A percentile compares a stretch with the other conserved stretches of the same genome.
Evolutionary conservation across 2,888 invertebrate species (phyloP).

Genomic region (Euclidia mi): DNA sequence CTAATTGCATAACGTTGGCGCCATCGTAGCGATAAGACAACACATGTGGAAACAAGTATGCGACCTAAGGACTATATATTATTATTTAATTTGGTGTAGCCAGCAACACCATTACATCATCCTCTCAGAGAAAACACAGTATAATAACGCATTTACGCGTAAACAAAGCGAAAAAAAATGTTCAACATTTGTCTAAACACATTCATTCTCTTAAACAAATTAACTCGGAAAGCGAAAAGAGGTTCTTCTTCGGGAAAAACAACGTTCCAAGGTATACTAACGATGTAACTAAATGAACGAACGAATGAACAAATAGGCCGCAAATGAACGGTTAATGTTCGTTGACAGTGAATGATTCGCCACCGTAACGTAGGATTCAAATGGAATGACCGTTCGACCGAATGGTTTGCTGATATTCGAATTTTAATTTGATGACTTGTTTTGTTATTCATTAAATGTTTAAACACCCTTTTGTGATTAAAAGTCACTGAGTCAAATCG

Average conservation of each 20-base stretch:
- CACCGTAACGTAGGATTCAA: slow-evolving; percentile 65
- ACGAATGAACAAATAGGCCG: slow-evolving; percentile 74
- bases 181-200: slow-evolving; percentile 69
- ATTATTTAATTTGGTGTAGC: too few relatives aligned
- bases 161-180: slow-evolving; percentile 64
- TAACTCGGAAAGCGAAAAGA: slow-evolving; percentile 65
- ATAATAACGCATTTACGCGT: slow-evolving; percentile 61
- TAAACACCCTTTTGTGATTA: slow-evolving; percentile 5
- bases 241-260: slow-evolving; percentile 40
- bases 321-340: slow-evolving; percentile 69
- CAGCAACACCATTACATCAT: too few relatives aligned
- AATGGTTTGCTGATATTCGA: slow-evolving; percentile 45
- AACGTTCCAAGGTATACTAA: slow-evolving; percentile 60
- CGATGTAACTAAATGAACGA: slow-evolving; percentile 73
- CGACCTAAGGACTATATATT: too few relatives aligned
- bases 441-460: slow-evolving; percentile 27
- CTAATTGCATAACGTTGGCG: too few relatives aligned
- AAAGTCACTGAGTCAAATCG: background rate
- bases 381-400: slow-evolving; percentile 58
- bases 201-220: slow-evolving; percentile 75
- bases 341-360: slow-evolving; percentile 78
- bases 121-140: slow-evolving; percentile 37
- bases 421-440: slow-evolving; percentile 47
- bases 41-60: too few relatives aligned
- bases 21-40: too few relatives aligned